phyloP scores from a whole-genome alignment of 2,113 vertebrate genomes.

The Podarcis cretensis region DNA sequence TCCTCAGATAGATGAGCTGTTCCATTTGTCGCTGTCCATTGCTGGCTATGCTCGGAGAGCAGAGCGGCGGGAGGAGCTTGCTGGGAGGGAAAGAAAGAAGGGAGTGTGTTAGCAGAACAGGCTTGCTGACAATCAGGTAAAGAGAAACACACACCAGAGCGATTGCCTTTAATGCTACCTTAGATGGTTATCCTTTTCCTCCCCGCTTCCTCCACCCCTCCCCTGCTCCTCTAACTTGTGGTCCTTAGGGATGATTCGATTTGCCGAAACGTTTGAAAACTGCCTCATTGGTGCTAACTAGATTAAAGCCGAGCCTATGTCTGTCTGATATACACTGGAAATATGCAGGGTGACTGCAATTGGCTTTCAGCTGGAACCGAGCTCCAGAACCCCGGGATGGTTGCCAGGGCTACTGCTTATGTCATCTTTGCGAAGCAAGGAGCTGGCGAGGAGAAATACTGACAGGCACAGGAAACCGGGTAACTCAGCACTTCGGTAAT shows the following conservation, averaged over 20 bases:
- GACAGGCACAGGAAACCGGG: constrained; percentile 51
- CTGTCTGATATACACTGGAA: constrained; percentile 81
- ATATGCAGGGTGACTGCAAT: constrained; percentile 84
- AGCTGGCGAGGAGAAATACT: constrained; percentile 57
- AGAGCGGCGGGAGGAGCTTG: not conserved
- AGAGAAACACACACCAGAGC: constrained; percentile 49
- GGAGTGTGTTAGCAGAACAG: constrained; percentile 58
- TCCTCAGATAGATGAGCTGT: constrained; percentile 82
- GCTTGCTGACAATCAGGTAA: constrained; percentile 55
- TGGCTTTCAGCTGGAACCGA: constrained; percentile 77
- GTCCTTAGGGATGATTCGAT: constrained; percentile 86
- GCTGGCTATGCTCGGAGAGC: constrained; percentile 40
- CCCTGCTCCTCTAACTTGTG: constrained; percentile 57
- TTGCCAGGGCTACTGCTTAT: constrained; percentile 84
- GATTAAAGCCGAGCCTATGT: constrained; percentile 86
- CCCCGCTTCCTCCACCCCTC: constrained; percentile 29
- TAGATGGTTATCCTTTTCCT: constrained; percentile 68
- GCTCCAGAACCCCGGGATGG: constrained; percentile 76
- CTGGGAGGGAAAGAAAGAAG: constrained; percentile 10
- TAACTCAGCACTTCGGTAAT: not conserved
- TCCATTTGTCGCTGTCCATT: constrained; percentile 65
- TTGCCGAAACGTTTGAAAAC: constrained; percentile 90
- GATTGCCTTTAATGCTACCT: constrained; percentile 76
- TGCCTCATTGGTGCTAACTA: constrained; percentile 86
- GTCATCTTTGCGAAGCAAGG: constrained; percentile 65